Evolutionary conservation across 1,140 invertebrate genomes (phyloP).

Genomic region (Lordiphosa collinella): DNA sequence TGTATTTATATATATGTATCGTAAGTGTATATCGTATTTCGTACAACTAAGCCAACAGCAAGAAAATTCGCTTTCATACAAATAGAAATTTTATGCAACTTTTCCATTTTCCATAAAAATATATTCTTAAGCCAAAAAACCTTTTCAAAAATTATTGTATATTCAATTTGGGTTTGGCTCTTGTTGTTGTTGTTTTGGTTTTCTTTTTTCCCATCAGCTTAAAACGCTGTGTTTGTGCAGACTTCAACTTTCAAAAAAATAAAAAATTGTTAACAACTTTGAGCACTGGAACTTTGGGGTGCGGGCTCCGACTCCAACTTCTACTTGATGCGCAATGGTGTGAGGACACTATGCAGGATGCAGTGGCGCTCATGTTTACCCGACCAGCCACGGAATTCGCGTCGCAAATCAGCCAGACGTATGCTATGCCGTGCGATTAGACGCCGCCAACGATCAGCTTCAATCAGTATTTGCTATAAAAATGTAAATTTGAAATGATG

Average conservation of each 20-base stretch:
- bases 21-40: constrained; percentile 62
- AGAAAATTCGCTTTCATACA: constrained; percentile 77
- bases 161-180: constrained; percentile 46
- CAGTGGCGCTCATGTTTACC: constrained; percentile 78
- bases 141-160: constrained; percentile 21
- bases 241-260: constrained; percentile 50
- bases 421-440: constrained; percentile 71
- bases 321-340: constrained; percentile 72
- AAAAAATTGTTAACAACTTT: constrained; percentile 49
- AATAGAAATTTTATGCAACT: constrained; percentile 57
- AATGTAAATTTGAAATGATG: constrained; percentile 53
- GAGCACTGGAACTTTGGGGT: constrained; percentile 34
- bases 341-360: constrained; percentile 78
- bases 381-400: constrained; percentile 78
- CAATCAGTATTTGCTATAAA: constrained; percentile 77
- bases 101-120: constrained; percentile 15
- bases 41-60: constrained; percentile 76
- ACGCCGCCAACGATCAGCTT: constrained; percentile 74
- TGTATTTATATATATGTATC: constrained; percentile 33
- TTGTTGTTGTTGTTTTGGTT: constrained; percentile 52
- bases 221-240: constrained; percentile 69
- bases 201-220: constrained; percentile 43
- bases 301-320: neutral
- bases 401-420: constrained; percentile 67
- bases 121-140: constrained; percentile 33